Evolutionary conservation across 1,140 invertebrate genomes (phyloP).

Genomic region (Akabosia matsudoensis): DNA sequence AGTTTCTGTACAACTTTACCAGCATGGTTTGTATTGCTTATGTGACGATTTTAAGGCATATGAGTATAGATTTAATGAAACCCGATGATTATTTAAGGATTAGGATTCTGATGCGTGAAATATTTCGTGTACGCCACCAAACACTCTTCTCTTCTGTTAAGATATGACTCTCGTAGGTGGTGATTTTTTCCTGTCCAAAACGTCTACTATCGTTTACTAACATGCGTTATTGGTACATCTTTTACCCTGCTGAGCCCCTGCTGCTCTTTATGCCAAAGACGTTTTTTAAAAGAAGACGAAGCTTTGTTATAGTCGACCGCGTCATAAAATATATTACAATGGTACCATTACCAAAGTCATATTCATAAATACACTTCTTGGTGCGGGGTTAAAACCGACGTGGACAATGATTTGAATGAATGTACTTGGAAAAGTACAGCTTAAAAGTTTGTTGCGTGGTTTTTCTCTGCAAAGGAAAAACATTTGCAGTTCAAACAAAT

Average conservation of each 20-base stretch:
- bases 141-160: not conserved
- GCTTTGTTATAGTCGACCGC: not conserved
- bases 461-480: too few relatives aligned
- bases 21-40: too few relatives aligned
- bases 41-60: too few relatives aligned
- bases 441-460: too few relatives aligned
- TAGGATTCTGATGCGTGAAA: too few relatives aligned
- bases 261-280: not conserved
- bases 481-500: too few relatives aligned
- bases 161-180: not conserved
- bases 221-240: too few relatives aligned
- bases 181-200: not conserved
- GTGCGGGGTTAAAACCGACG: not conserved
- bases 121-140: not conserved
- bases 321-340: conserved; percentile 1
- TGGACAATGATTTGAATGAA: not conserved
- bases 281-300: too few relatives aligned
- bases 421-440: not conserved
- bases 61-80: too few relatives aligned
- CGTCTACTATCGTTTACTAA: not conserved
- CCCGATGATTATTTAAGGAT: too few relatives aligned
- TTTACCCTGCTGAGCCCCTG: not conserved
- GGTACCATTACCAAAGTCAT: conserved; percentile 8
- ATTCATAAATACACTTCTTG: conserved; percentile 11
- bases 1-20: too few relatives aligned